Conservation (phyloP, 64 coral and sea anemone species). For the Montipora efflorescens region DNA sequence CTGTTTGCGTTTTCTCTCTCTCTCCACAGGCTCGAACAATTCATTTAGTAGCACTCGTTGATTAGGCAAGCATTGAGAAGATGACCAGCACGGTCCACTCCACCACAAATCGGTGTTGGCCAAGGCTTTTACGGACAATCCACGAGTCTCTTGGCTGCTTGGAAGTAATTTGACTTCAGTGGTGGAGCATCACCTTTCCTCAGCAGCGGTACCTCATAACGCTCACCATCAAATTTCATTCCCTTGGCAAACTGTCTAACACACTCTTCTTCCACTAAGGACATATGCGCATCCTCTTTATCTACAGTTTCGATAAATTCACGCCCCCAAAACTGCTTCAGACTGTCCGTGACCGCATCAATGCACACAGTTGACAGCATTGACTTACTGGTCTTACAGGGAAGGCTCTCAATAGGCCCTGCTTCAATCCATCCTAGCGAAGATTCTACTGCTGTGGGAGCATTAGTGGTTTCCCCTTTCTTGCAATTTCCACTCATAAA, state of each 20-base stretch:
- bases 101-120: no score
- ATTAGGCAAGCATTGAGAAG: no score
- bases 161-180: no score
- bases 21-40: no score
- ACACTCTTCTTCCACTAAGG: background rate
- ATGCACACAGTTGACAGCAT: slow-evolving; percentile 20
- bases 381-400: background rate
- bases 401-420: background rate
- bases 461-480: background rate
- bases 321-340: slow-evolving; percentile 19
- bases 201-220: background rate
- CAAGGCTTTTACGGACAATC: no score
- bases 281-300: background rate
- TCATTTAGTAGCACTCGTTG: no score
- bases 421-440: slow-evolving; percentile 8
- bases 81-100: no score
- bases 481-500: slow-evolving; percentile 4
- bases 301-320: slow-evolving; percentile 1
- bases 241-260: background rate
- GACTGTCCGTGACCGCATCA: slow-evolving; percentile 10
- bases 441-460: background rate
- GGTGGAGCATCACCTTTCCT: no score
- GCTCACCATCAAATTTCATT: background rate
- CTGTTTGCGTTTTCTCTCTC: no score
- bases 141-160: no score